A percentile compares a stretch with the other conserved stretches of the same genome.
These are phyloP conservation scores for Acanthosepion lycidas DNA, from an alignment of 2,888 invertebrate genomes.

Conservation along the genomic window DNA sequence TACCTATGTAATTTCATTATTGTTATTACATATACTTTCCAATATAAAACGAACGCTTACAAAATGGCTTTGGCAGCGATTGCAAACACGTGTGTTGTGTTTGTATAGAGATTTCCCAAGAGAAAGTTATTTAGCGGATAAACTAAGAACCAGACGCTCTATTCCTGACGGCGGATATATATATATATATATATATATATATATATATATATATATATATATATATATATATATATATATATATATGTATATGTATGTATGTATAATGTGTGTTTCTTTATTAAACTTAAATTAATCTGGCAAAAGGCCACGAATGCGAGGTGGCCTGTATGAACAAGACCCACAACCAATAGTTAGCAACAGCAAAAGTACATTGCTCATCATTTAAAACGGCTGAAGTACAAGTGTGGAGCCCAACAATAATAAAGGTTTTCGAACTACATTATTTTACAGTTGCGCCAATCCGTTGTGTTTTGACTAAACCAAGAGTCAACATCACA, in stretches of 20 bases:
- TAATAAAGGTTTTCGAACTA: too few species aligned
- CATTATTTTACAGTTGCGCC: too few species aligned
- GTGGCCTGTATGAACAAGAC: too few species aligned
- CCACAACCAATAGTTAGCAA: too few species aligned
- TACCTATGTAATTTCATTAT: not conserved
- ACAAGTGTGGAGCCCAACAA: too few species aligned
- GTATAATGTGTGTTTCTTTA: not conserved
- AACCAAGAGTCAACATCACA: too few species aligned
- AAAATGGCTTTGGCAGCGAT: not conserved
- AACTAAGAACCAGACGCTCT: not conserved
- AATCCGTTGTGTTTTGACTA: too few species aligned
- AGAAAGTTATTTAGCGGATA: not conserved
- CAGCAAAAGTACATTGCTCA: too few species aligned
- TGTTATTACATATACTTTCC: not conserved
- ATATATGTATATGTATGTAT: constrained; percentile 2
- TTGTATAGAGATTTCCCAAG: not conserved
- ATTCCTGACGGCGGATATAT: too few species aligned
- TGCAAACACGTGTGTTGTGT: not conserved
- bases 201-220: constrained; percentile 11
- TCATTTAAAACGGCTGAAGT: too few species aligned
- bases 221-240: constrained; percentile 11
- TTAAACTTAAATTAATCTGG: too few species aligned
- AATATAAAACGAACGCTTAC: not conserved
- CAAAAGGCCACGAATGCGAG: too few species aligned
- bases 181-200: not conserved